Percentiles rank a stretch among this genome's conserved stretches.
Evolutionary conservation across 1,140 invertebrate species (phyloP).

Genomic region (Microplitis mediator): DNA sequence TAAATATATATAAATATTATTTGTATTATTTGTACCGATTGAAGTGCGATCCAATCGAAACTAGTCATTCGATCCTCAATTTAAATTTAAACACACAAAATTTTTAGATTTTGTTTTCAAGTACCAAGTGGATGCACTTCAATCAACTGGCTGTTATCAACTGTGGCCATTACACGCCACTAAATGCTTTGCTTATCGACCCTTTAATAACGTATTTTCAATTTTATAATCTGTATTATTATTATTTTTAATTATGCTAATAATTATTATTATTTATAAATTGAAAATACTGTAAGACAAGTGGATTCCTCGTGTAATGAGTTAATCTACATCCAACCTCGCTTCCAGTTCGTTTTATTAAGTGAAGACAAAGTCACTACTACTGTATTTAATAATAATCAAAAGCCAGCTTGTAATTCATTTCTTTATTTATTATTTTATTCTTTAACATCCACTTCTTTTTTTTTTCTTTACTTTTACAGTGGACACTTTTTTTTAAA

Average conservation of each 20-base stretch:
- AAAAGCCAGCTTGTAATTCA: conserved; percentile 12
- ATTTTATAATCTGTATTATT: conserved; percentile 30
- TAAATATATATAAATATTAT: neutral
- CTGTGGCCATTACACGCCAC: conserved; percentile 39
- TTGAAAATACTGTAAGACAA: conserved; percentile 23
- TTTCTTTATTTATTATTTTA: conserved; percentile 1
- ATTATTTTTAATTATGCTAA: neutral
- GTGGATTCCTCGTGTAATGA: conserved; percentile 18
- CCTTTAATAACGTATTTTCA: conserved; percentile 39
- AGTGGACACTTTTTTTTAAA: neutral
- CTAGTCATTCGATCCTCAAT: neutral
- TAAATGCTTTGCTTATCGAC: conserved; percentile 49
- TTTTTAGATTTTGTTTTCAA: conserved; percentile 18
- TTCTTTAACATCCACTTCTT: neutral
- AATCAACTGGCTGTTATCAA: conserved; percentile 44
- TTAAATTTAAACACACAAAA: neutral
- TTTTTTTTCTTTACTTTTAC: neutral
- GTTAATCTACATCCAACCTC: conserved; percentile 51
- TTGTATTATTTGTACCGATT: conserved; percentile 31
- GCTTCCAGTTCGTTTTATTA: conserved; percentile 55
- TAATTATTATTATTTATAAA: conserved; percentile 32
- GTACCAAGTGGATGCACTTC: conserved; percentile 34
- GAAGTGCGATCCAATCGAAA: conserved; percentile 43
- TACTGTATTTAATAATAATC: conserved; percentile 1
- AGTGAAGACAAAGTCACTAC: conserved; percentile 53